Evolutionary conservation across 2,888 invertebrate genomes (phyloP).

Genomic region (Himalopsyche anomala): DNA sequence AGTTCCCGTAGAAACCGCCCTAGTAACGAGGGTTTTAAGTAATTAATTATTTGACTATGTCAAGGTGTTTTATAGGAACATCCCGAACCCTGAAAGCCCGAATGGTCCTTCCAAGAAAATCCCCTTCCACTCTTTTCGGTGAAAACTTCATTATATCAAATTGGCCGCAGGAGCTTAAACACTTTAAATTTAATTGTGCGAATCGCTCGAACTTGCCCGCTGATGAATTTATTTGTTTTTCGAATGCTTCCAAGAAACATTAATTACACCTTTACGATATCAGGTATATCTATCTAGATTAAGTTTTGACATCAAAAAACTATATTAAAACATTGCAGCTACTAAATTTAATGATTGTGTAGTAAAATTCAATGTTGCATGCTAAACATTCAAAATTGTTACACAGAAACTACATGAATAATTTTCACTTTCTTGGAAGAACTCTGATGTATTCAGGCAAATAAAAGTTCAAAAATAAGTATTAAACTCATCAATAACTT

Average conservation of each 20-base stretch:
- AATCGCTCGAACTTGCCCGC: neutral
- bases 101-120: slow-evolving; percentile 2
- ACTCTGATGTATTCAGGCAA: no score
- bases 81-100: slow-evolving; percentile 3
- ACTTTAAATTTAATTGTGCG: slow-evolving; percentile 29
- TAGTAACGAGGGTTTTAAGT: slow-evolving; percentile 61
- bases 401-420: no score
- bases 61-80: slow-evolving; percentile 57
- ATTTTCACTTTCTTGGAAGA: no score
- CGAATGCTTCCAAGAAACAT: neutral
- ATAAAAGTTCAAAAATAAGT: no score
- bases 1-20: slow-evolving; percentile 39
- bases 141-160: slow-evolving; percentile 21
- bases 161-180: neutral
- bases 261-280: no score
- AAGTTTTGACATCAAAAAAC: no score
- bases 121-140: neutral
- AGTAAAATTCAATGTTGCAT: no score
- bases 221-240: slow-evolving; percentile 4
- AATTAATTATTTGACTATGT: slow-evolving; percentile 61
- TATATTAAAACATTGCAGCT: no score
- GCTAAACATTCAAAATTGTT: no score
- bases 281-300: no score
- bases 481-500: no score
- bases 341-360: no score